A percentile compares a stretch with the other conserved stretches of the same genome.
These are phyloP conservation scores for Tolypeutes matacus DNA, from an alignment of 2,797 vertebrate genomes.

Conservation along the genomic window DNA sequence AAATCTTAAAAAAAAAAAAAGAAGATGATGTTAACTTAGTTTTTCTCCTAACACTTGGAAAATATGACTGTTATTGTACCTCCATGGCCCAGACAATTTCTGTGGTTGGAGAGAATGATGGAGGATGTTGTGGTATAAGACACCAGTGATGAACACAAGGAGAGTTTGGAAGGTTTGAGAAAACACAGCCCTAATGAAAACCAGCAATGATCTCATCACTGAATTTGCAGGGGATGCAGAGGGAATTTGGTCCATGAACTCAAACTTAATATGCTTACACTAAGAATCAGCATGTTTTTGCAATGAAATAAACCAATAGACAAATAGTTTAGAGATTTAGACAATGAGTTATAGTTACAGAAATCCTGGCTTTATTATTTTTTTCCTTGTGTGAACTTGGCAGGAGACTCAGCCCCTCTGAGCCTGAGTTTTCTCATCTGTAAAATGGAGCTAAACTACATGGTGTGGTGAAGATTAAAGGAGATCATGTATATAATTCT, in stretches of 20 bases:
- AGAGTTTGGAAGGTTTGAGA: no score
- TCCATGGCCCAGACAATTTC: background rate
- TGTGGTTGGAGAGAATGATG: background rate
- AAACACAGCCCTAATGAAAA: background rate
- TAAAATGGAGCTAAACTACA: background rate
- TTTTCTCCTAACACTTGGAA: background rate
- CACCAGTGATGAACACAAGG: background rate
- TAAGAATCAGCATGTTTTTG: background rate
- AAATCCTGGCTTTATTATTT: background rate
- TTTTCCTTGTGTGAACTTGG: background rate
- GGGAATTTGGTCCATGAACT: background rate
- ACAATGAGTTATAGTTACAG: background rate
- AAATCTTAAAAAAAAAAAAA: no score
- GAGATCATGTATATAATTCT: background rate
- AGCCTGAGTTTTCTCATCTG: no score
- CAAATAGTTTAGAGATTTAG: background rate
- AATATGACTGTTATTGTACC: background rate
- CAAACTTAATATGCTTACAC: background rate
- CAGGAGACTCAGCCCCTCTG: background rate
- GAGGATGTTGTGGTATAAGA: background rate
- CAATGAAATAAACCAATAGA: background rate
- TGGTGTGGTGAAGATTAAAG: background rate
- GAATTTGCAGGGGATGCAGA: background rate
- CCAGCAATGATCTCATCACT: background rate
- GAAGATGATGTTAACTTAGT: background rate